A percentile compares a stretch with the other conserved stretches of the same genome.
Evolutionary conservation across 2,797 vertebrate species (phyloP).

Genomic region (Sarcoramphus papa): DNA sequence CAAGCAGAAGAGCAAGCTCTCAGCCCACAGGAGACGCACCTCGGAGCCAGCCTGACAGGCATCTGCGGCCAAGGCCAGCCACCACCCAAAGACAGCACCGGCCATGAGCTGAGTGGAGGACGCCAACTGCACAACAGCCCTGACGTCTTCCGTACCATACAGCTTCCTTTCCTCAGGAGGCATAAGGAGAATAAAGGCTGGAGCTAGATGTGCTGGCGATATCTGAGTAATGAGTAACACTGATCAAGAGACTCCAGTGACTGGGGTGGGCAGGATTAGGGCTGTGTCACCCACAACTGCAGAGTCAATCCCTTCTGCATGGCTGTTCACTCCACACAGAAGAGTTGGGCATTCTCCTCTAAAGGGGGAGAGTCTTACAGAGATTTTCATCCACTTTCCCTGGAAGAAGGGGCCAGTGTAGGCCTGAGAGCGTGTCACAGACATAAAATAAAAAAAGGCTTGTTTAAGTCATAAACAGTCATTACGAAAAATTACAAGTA

Average conservation of each 20-base stretch:
- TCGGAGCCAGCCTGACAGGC: background rate
- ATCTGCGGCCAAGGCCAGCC: accelerated
- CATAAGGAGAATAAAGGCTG: background rate
- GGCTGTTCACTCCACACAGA: background rate
- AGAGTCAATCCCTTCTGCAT: background rate
- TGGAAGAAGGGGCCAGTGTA: background rate
- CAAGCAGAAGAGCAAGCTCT: background rate
- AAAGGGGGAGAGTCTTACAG: background rate
- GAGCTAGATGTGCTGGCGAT: background rate
- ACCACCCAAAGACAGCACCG: accelerated
- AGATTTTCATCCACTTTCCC: background rate
- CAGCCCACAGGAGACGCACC: no score
- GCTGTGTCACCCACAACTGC: accelerated
- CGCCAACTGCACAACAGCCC: accelerated
- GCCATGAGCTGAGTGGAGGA: background rate
- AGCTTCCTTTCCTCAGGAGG: background rate
- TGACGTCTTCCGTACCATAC: background rate
- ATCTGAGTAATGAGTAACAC: background rate
- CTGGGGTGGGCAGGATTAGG: background rate
- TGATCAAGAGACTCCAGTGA: background rate
- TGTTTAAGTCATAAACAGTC: background rate
- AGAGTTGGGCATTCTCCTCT: background rate
- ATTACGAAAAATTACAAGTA: background rate
- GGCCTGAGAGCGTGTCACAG: background rate
- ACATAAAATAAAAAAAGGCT: background rate